A percentile compares a stretch with the other conserved stretches of the same genome.
These are phyloP conservation scores for Equus przewalskii DNA, from an alignment of 2,113 vertebrate genomes.

Conservation along the genomic window DNA sequence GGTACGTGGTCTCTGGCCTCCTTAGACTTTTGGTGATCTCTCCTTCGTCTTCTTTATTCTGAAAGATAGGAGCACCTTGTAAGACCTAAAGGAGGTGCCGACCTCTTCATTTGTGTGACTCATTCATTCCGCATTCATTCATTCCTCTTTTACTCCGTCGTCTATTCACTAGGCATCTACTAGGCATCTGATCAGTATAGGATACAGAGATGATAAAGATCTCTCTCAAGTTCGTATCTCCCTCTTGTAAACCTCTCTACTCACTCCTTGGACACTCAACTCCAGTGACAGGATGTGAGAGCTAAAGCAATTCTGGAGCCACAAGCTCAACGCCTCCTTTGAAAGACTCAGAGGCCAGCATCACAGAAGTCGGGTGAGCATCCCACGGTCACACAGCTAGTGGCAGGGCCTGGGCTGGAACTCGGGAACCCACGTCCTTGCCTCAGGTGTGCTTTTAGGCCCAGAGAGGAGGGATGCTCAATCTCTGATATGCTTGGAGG, in stretches of 20 bases:
- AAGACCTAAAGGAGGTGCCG: background rate
- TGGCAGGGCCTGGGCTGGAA: background rate
- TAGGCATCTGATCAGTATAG: background rate
- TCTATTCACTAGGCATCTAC: background rate
- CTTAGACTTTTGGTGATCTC: slow-evolving; percentile 93
- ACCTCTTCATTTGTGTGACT: background rate
- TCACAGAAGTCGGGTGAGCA: background rate
- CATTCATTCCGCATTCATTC: background rate
- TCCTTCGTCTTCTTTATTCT: slow-evolving; percentile 98
- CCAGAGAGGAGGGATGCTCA: background rate
- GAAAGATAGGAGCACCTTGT: slow-evolving; percentile 73
- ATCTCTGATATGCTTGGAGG: background rate
- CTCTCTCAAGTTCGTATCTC: background rate
- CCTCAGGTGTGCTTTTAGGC: background rate
- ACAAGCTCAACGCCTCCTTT: background rate
- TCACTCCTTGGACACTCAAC: background rate
- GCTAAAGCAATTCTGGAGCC: background rate
- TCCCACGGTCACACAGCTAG: background rate
- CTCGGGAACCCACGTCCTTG: background rate
- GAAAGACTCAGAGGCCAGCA: background rate
- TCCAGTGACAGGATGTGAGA: background rate
- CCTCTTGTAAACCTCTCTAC: background rate
- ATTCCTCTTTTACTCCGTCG: background rate
- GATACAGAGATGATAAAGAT: background rate
- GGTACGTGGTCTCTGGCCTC: slow-evolving; percentile 94